phyloP scores from a whole-genome alignment of 1,140 invertebrate species.

The honey bee (Apis mellifera) region Amel_HAv3.1 CM009934.2:2777001-2777500 shows the following conservation, averaged over 20 bases:
- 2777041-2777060: slow-evolving; percentile 30
- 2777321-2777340: neutral
- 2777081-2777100: neutral
- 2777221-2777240: no score
- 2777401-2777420: neutral
- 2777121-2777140: neutral
- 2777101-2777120: neutral
- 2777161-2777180: neutral
- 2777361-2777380: neutral
- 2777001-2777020: slow-evolving; percentile 29
- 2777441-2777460: neutral
- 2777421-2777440: no score
- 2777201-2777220: neutral
- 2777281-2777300: no score
- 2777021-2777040: slow-evolving; percentile 41
- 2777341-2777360: neutral
- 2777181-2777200: neutral
- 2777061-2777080: slow-evolving; percentile 20
- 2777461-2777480: neutral
- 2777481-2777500: slow-evolving; percentile 97
- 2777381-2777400: neutral
- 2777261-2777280: neutral
- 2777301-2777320: no score
- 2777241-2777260: no score
- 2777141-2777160: neutral